Evolutionary conservation across 2,113 vertebrate species (phyloP).

Genomic region (Taurulus bubalis): DNA sequence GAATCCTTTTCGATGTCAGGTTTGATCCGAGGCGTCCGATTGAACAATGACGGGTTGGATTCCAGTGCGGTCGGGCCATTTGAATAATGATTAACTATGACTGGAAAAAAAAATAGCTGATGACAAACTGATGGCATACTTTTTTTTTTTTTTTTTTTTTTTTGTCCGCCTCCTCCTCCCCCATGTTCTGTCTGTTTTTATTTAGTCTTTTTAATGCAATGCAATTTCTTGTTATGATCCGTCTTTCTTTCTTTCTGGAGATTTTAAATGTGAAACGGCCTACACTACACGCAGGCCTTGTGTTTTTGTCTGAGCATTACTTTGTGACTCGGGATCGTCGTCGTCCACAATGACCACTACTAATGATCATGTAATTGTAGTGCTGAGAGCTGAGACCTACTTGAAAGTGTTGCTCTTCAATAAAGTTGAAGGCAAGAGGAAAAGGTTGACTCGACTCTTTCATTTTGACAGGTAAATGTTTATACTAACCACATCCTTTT

Average conservation of each 20-base stretch:
- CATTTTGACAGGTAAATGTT: neutral
- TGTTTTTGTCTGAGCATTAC: slow-evolving; percentile 43
- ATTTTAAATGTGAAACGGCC: slow-evolving; percentile 79
- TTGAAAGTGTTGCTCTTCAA: slow-evolving; percentile 83
- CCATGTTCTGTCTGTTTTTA: slow-evolving; percentile 8
- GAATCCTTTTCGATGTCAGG: slow-evolving; percentile 5
- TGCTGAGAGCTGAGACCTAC: slow-evolving; percentile 78
- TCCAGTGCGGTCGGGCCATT: neutral
- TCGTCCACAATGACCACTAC: slow-evolving; percentile 76
- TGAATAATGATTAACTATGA: slow-evolving; percentile 31
- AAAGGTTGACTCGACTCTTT: neutral
- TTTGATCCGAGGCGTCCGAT: slow-evolving; percentile 10
- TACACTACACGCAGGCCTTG: slow-evolving; percentile 52
- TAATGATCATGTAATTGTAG: slow-evolving; percentile 76
- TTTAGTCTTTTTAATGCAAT: slow-evolving; percentile 72
- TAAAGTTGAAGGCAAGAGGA: slow-evolving; percentile 80
- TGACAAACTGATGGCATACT: slow-evolving; percentile 36
- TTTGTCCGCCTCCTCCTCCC: neutral
- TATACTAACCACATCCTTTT: neutral
- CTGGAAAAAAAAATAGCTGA: slow-evolving; percentile 16
- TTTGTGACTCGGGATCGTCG: slow-evolving; percentile 57
- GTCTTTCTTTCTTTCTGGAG: slow-evolving; percentile 48
- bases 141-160: neutral
- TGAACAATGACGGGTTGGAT: neutral
- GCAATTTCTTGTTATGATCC: slow-evolving; percentile 56